Percentiles rank a stretch among this genome's conserved stretches.
Evolutionary conservation across 1,140 invertebrate species (phyloP).

Genomic region (Eumeta japonica): DNA sequence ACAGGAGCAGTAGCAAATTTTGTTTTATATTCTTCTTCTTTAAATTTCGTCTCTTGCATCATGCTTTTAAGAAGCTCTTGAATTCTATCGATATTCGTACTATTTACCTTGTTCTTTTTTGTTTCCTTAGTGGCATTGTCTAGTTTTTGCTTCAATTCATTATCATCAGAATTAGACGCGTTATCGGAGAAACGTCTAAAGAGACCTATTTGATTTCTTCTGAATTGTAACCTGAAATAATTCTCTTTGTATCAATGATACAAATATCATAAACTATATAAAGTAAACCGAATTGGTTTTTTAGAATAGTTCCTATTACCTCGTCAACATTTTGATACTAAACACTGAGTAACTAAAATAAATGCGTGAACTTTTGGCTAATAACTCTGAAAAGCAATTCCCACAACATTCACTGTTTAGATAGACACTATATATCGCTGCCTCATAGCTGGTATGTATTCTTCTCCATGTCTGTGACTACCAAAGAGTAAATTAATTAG

Average conservation of each 20-base stretch:
- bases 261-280: too few relatives aligned
- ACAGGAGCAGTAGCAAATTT: conserved; percentile 41
- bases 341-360: too few relatives aligned
- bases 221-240: conserved; percentile 34
- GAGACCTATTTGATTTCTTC: conserved; percentile 26
- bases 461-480: too few relatives aligned
- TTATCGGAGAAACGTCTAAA: conserved; percentile 39
- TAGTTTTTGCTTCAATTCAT: conserved; percentile 17
- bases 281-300: too few relatives aligned
- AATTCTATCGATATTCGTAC: conserved; percentile 40
- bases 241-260: too few relatives aligned
- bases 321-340: conserved; percentile 17
- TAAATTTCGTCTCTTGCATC: conserved; percentile 40
- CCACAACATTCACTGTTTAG: too few relatives aligned
- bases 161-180: conserved; percentile 29
- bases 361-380: too few relatives aligned
- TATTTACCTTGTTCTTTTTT: conserved; percentile 16
- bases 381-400: too few relatives aligned
- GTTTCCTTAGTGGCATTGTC: too few relatives aligned
- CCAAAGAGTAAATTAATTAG: too few relatives aligned
- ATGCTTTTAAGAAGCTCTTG: conserved; percentile 47
- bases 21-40: conserved; percentile 31
- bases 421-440: too few relatives aligned
- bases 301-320: conserved; percentile 6
- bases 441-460: too few relatives aligned